A percentile compares a stretch with the other conserved stretches of the same genome.
Conservation (phyloP, 2,797 vertebrate genomes). For the Gallinago solitaria region DNA sequence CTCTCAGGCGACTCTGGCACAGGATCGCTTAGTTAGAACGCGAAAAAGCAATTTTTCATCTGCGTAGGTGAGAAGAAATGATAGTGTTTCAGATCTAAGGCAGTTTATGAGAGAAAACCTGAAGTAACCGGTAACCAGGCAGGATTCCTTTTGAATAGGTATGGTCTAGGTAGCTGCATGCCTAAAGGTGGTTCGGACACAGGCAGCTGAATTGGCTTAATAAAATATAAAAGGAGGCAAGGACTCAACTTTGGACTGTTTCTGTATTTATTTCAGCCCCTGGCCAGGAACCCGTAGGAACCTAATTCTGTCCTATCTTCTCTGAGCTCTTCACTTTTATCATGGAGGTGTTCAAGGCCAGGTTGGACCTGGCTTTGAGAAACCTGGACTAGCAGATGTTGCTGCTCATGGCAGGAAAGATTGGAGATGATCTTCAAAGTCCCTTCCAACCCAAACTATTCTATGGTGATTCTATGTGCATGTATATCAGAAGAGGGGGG, state of each 20-base stretch:
- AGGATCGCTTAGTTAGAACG: no score
- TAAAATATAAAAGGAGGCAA: background rate
- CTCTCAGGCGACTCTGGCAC: background rate
- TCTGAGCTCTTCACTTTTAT: background rate
- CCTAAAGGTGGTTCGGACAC: background rate
- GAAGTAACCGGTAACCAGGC: background rate
- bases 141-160: background rate
- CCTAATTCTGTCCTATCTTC: accelerated
- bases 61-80: background rate
- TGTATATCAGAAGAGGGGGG: no score
- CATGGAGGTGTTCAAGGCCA: background rate
- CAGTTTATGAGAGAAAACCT: background rate
- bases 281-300: background rate
- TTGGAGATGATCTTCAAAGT: background rate
- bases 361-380: background rate
- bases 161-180: accelerated
- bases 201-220: accelerated
- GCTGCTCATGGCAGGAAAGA: background rate
- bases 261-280: background rate
- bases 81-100: background rate
- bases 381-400: background rate
- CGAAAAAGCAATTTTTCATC: background rate
- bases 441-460: background rate
- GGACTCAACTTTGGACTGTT: accelerated
- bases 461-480: background rate